phyloP scores from a whole-genome alignment of 1,140 invertebrate species.

The Papilio aristodemus region DNA sequence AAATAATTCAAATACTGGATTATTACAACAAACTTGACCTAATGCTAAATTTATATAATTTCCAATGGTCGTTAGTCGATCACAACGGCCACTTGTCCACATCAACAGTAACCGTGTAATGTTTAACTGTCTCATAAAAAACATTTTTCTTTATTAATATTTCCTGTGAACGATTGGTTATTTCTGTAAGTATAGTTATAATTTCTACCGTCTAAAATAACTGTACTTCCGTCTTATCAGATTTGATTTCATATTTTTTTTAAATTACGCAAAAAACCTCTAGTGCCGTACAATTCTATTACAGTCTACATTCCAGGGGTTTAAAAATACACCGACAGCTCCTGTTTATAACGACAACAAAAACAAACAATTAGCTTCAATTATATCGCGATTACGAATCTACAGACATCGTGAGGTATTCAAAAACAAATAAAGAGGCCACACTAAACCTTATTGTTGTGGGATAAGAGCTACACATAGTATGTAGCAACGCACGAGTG shows the following conservation, averaged over 20 bases:
- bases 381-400: slow-evolving; percentile 43
- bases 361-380: slow-evolving; percentile 44
- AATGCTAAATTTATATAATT: too few species aligned
- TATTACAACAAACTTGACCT: too few species aligned
- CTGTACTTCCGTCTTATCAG: not conserved
- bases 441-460: slow-evolving; percentile 25
- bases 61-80: too few species aligned
- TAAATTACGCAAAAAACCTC: slow-evolving; percentile 1
- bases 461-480: slow-evolving; percentile 28
- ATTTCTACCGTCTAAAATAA: not conserved
- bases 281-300: slow-evolving; percentile 4
- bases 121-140: too few species aligned
- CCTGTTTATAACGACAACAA: slow-evolving; percentile 39
- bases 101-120: too few species aligned
- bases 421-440: slow-evolving; percentile 26
- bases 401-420: slow-evolving; percentile 19
- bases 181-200: not conserved
- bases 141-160: too few species aligned
- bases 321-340: slow-evolving; percentile 39
- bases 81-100: too few species aligned
- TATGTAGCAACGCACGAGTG: slow-evolving; percentile 11
- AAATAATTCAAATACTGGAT: not conserved
- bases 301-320: slow-evolving; percentile 19
- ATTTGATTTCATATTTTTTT: not conserved
- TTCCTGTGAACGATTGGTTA: not conserved